Percentiles rank a stretch among this genome's conserved stretches.
These are phyloP conservation scores for Cathartes aura DNA, from an alignment of 2,113 vertebrate species.

Conservation along the genomic window DNA sequence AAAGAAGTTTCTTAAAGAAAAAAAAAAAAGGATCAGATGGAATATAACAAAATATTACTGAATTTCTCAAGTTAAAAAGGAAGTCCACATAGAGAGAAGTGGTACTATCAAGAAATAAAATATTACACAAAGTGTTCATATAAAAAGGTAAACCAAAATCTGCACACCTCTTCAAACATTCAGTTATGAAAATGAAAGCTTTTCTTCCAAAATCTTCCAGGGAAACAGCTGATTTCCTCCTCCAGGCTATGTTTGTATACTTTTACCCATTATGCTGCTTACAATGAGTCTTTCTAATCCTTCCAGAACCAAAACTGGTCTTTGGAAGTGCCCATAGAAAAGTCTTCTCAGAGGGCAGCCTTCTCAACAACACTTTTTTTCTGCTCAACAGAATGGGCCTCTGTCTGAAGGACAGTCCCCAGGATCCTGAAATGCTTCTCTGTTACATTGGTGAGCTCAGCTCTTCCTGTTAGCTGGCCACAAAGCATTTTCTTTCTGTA, in stretches of 20 bases:
- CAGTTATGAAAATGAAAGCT: not conserved
- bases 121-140: not conserved
- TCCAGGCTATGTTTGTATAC: not conserved
- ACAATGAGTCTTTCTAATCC: not conserved
- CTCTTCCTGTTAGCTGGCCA: not conserved
- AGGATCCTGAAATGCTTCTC: not conserved
- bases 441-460: not conserved
- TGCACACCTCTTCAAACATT: not conserved
- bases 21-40: not conserved
- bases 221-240: not conserved
- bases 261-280: not conserved
- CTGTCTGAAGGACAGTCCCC: not conserved
- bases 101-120: not conserved
- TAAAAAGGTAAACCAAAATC: not conserved
- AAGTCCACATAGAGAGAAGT: not conserved
- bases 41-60: not conserved
- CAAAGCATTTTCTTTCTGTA: not conserved
- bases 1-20: not conserved
- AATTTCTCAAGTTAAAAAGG: not conserved
- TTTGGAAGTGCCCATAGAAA: not conserved
- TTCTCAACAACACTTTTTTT: not conserved
- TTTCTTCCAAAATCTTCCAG: not conserved
- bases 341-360: not conserved
- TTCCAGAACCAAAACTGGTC: not conserved
- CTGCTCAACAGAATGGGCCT: not conserved